Percentiles rank a stretch among this genome's conserved stretches.
Evolutionary conservation across 1,140 invertebrate species (phyloP).

Genomic region (Cherax quadricarinatus): DNA sequence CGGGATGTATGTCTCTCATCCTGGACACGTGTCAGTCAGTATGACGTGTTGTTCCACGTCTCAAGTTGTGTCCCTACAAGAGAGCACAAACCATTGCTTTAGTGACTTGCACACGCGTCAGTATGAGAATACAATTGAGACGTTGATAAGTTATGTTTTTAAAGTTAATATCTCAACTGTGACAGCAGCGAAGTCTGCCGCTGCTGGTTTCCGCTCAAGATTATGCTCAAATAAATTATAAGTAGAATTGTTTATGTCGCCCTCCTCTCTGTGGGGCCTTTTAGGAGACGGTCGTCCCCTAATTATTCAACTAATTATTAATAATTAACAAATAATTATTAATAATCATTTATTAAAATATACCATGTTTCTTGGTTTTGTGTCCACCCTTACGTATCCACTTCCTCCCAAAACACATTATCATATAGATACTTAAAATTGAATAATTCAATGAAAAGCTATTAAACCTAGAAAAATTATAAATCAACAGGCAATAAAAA

Average conservation of each 20-base stretch:
- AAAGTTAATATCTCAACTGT: not conserved
- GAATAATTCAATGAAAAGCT: too few relatives aligned
- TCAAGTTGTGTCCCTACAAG: not conserved
- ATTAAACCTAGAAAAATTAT: too few relatives aligned
- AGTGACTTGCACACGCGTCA: not conserved
- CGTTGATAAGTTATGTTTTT: not conserved
- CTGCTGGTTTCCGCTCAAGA: not conserved
- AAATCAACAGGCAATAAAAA: too few relatives aligned
- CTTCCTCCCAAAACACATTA: too few relatives aligned
- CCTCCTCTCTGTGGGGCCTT: not conserved
- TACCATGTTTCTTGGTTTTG: not conserved
- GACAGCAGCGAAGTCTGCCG: not conserved
- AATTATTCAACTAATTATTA: not conserved
- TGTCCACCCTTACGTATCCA: not conserved
- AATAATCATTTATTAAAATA: not conserved
- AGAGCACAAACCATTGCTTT: not conserved
- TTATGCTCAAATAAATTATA: not conserved
- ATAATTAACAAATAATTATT: too few relatives aligned
- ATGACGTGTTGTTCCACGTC: not conserved
- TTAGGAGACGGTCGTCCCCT: not conserved
- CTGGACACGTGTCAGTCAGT: not conserved
- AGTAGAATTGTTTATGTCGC: not conserved
- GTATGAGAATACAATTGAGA: too few relatives aligned
- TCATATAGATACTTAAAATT: too few relatives aligned
- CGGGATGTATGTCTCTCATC: not conserved